A percentile compares a stretch with the other conserved stretches of the same genome.
Conservation (phyloP, 2,888 invertebrate genomes). For the Eupithecia subfuscata region DNA sequence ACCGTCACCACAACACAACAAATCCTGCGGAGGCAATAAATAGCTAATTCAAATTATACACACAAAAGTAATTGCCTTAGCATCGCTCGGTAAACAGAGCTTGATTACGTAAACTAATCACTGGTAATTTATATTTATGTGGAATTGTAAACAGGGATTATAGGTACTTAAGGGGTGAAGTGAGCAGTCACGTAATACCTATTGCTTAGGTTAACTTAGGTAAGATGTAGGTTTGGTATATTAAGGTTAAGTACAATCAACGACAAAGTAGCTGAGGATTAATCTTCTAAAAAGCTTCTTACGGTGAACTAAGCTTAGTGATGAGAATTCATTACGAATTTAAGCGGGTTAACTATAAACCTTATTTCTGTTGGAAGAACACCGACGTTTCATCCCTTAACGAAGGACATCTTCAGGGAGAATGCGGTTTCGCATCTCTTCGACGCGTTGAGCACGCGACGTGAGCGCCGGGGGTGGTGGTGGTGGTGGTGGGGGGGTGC, state of each 20-base stretch:
- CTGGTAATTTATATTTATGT: conserved; percentile 29
- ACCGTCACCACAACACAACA: background rate
- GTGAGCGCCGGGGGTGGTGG: too few relatives aligned
- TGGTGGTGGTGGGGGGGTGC: too few relatives aligned
- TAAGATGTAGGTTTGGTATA: background rate
- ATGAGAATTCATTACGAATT: too few relatives aligned
- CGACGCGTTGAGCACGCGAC: too few relatives aligned
- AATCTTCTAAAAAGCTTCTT: background rate
- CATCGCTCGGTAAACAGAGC: conserved; percentile 26
- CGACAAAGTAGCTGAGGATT: background rate
- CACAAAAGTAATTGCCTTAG: conserved; percentile 34
- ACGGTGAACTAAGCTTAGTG: background rate
- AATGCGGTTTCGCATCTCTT: too few relatives aligned
- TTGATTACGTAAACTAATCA: conserved; percentile 35
- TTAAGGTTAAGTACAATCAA: background rate
- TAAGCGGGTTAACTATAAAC: too few relatives aligned
- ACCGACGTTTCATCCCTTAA: too few relatives aligned
- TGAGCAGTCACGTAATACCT: conserved; percentile 1
- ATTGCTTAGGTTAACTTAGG: background rate
- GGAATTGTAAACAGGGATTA: conserved; percentile 24
- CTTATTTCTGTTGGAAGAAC: too few relatives aligned
- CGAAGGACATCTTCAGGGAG: too few relatives aligned
- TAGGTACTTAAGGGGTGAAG: background rate
- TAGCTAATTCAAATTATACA: conserved; percentile 38
- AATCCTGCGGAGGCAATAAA: conserved; percentile 21